Conservation (phyloP, 37 sponge, comb jelly and placozoan genomes). For the Geodia barretti region DNA sequence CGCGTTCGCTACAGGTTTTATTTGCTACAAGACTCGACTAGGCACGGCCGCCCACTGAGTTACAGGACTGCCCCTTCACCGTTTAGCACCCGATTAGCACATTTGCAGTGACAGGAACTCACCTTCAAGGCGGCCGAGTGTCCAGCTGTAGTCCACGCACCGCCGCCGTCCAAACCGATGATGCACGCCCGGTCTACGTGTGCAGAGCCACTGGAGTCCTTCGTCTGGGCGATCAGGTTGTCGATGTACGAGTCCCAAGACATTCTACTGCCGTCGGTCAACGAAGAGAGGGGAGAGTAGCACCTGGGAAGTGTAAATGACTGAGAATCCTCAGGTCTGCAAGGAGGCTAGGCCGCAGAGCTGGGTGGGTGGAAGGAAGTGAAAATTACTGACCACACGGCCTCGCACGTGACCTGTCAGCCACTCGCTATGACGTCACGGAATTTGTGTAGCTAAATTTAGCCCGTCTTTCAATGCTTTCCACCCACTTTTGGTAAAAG, state of each 20-base stretch:
- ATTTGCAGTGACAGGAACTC: not conserved
- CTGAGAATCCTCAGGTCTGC: not conserved
- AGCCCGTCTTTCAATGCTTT: constrained; percentile 16
- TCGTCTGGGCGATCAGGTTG: constrained; percentile 82
- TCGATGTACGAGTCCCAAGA: constrained; percentile 88
- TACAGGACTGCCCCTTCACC: too few species aligned
- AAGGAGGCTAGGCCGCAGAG: not conserved
- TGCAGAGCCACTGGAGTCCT: constrained; percentile 56
- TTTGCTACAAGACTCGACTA: not conserved
- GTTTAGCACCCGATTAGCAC: not conserved
- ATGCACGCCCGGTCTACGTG: constrained; percentile 74
- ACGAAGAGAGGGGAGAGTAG: not conserved
- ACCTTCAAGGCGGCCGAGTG: constrained; percentile 63
- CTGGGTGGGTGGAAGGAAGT: not conserved
- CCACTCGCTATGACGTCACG: not conserved
- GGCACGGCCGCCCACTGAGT: not conserved
- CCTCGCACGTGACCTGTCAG: not conserved
- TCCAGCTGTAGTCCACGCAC: constrained; percentile 64
- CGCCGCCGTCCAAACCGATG: constrained; percentile 84
- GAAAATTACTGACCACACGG: not conserved
- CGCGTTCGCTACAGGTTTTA: not conserved
- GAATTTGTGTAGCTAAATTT: not conserved
- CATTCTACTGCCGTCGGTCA: constrained; percentile 27
- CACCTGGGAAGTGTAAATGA: not conserved
- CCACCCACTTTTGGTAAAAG: constrained; percentile 56